Percentiles rank a stretch among this genome's conserved stretches.
Conservation (phyloP, 2,797 vertebrate species). For the Sebastes melanostomus region DNA sequence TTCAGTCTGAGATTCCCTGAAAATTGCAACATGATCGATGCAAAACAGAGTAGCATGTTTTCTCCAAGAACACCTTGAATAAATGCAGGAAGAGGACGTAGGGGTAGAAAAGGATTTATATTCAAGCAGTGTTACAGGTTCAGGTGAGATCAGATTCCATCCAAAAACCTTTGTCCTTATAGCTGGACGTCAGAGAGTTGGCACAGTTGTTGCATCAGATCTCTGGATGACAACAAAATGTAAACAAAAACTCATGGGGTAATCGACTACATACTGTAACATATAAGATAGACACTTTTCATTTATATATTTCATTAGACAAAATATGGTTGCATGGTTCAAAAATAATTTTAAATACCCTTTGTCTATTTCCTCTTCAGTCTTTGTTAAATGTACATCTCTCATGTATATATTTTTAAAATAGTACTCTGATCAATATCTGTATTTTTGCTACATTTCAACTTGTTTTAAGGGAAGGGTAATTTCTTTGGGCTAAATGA, state of each 20-base stretch:
- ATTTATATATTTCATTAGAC: conserved; percentile 61
- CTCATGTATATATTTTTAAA: conserved; percentile 50
- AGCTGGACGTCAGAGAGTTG: conserved; percentile 63
- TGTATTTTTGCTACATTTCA: conserved; percentile 75
- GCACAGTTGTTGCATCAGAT: conserved; percentile 74
- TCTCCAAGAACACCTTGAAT: conserved; percentile 47
- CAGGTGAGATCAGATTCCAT: conserved; percentile 63
- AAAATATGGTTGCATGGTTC: conserved; percentile 70
- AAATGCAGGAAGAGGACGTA: conserved; percentile 61
- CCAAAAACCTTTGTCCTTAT: conserved; percentile 55
- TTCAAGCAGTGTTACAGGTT: conserved; percentile 70
- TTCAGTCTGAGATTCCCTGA: conserved; percentile 78
- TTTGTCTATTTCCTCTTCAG: conserved; percentile 40
- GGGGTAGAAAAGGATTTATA: conserved; percentile 64
- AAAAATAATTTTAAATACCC: conserved; percentile 68
- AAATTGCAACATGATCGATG: conserved; percentile 65
- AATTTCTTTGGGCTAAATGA: conserved; percentile 64
- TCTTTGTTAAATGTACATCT: conserved; percentile 48
- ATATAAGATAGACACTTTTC: conserved; percentile 45
- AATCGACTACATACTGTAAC: conserved; percentile 41
- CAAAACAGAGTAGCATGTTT: conserved; percentile 58
- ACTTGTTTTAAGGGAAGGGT: conserved; percentile 57
- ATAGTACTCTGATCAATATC: conserved; percentile 52
- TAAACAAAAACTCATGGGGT: conserved; percentile 46
- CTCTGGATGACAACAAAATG: conserved; percentile 56